Percentiles rank a stretch among this genome's conserved stretches.
Conservation (phyloP, 2,888 invertebrate genomes). For the Rhimphoctona megacephalus region DNA sequence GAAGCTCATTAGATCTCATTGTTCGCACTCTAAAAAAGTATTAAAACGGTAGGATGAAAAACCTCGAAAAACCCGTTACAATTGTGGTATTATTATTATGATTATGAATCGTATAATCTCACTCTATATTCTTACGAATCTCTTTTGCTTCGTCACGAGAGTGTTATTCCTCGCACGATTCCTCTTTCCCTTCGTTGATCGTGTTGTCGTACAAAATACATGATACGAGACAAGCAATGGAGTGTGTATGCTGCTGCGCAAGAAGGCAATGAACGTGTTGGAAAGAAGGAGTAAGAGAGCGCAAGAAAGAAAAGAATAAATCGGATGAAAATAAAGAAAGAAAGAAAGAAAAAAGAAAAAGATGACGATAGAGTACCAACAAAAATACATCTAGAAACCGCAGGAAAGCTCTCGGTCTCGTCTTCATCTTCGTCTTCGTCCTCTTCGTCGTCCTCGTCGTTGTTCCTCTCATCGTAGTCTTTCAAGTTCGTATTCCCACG, state of each 20-base stretch:
- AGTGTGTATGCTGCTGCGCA: constrained; percentile 11
- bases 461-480: constrained; percentile 54
- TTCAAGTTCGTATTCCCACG: constrained; percentile 72
- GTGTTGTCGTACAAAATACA: constrained; percentile 37
- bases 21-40: constrained; percentile 24
- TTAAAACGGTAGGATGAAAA: constrained; percentile 29
- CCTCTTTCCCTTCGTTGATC: constrained; percentile 45
- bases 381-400: constrained; percentile 44
- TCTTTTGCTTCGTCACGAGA: constrained; percentile 13
- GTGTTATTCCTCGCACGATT: constrained; percentile 60
- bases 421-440: constrained; percentile 34
- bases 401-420: constrained; percentile 40
- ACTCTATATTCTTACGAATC: constrained; percentile 20
- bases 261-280: constrained; percentile 47
- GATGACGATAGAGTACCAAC: constrained; percentile 51
- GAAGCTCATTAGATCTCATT: constrained; percentile 31
- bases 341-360: constrained; percentile 15
- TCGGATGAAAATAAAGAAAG: constrained; percentile 11
- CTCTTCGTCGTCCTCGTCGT: constrained; percentile 50
- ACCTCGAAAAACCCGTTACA: constrained; percentile 49
- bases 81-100: constrained; percentile 25
- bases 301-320: constrained; percentile 20
- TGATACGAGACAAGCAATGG: constrained; percentile 34
- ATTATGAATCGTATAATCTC: constrained; percentile 49
- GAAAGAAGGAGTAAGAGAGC: constrained; percentile 30